Base-by-base conservation (phyloP, 2,888 invertebrate species). In the Patella depressa region DNA sequence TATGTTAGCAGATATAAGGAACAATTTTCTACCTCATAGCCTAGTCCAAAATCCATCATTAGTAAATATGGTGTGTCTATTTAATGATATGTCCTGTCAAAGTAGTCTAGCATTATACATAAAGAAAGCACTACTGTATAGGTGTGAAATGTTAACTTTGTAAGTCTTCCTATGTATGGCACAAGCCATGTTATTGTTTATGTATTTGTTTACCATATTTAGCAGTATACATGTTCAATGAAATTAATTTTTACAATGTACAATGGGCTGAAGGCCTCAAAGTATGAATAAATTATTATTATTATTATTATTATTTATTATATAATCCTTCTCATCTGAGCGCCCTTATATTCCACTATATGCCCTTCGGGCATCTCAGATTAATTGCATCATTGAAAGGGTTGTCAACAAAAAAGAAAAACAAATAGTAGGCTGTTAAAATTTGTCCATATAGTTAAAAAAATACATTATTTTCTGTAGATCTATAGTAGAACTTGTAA, bases 281-380 rank as follows among this genome's bases (percentile, higher is more conserved):
- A 65, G 65, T 65, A n/a, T n/a, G 65, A 65, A 65, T 65, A 65
- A 65, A 65, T n/a, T 19, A 65, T 65, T 65, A 65, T 34, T 34
- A 34, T 34, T 34, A 34, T 34, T 34, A 34, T 4, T 34, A 34
- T 34, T 24, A 24, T 24, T 29, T n/a, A n/a, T n/a, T n/a, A n/a
- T n/a, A n/a, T n/a, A n/a, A n/a, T n/a, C n/a, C n/a, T n/a, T n/a
- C n/a, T n/a, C n/a, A n/a, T n/a, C n/a, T n/a, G n/a, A n/a, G n/a
- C n/a, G n/a, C n/a, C n/a, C n/a, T n/a, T 34, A 34, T 34, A 34
- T 34, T 34, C 5, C 34, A 34, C 7, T 34, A 34, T 5, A 34
- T 34, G 34, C 34, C 34, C 34, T 34, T 34, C 2, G 34, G 34
- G 34, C 4, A 34, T 34, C 34, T 34, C 34, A 3, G 34, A 34